Evolutionary conservation across 2,888 invertebrate species (phyloP).

Genomic region (Apomyelois bistriatella): DNA sequence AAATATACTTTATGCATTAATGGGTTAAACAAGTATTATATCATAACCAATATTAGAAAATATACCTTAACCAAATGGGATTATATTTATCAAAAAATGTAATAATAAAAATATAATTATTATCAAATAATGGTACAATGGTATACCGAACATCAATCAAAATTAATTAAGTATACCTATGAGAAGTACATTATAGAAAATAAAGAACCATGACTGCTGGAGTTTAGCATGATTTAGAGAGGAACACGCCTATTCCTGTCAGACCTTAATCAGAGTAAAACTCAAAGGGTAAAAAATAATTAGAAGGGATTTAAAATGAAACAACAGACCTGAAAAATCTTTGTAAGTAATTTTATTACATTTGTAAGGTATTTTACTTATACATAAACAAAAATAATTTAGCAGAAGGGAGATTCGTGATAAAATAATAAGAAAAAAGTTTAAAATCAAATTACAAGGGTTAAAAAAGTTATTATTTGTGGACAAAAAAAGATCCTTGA

Average conservation of each 20-base stretch:
- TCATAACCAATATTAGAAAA: too few species aligned
- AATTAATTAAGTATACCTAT: background rate
- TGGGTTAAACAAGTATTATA: too few species aligned
- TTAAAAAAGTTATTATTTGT: background rate
- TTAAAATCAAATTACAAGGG: background rate
- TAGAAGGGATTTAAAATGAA: conserved; percentile 12
- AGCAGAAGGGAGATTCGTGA: background rate
- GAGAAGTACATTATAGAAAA: background rate
- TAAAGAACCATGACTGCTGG: conserved; percentile 7
- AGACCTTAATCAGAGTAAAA: conserved; percentile 41
- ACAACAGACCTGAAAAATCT: conserved; percentile 7
- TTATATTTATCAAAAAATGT: too few species aligned
- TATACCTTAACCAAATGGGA: too few species aligned
- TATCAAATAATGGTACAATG: background rate
- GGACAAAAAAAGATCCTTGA: background rate
- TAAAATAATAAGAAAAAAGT: too few species aligned
- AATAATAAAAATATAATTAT: too few species aligned
- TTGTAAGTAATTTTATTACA: background rate
- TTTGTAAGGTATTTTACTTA: background rate
- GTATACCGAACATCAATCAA: background rate
- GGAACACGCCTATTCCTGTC: conserved; percentile 39
- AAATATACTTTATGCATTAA: too few species aligned
- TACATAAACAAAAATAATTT: background rate
- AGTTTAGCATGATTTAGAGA: conserved; percentile 27
- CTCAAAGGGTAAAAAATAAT: conserved; percentile 14